A percentile compares a stretch with the other conserved stretches of the same genome.
Evolutionary conservation across 2,113 vertebrate species (phyloP).

Genomic region (Gadus macrocephalus): DNA sequence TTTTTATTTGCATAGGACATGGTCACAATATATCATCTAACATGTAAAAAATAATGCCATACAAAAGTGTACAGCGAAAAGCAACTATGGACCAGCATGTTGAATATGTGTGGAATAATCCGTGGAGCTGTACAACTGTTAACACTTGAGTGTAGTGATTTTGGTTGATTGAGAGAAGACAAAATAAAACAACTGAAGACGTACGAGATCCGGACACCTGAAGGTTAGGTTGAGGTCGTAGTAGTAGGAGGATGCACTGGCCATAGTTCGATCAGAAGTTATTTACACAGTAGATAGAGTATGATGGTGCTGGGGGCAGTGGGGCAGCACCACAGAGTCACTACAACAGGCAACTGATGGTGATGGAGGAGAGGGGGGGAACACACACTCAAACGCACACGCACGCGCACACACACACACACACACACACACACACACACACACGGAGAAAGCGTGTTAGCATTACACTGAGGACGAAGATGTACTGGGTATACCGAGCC

Average conservation of each 20-base stretch:
- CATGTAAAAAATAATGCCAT: slow-evolving; percentile 82
- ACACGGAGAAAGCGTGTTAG: slow-evolving; percentile 62
- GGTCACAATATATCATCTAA: slow-evolving; percentile 82
- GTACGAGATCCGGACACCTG: slow-evolving; percentile 54
- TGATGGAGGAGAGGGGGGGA: slow-evolving; percentile 57
- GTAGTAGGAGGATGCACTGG: slow-evolving; percentile 65
- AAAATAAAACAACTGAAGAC: slow-evolving; percentile 20
- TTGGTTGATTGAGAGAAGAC: slow-evolving; percentile 69
- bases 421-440: too few species aligned
- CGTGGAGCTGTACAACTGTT: slow-evolving; percentile 76
- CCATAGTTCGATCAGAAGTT: slow-evolving; percentile 70
- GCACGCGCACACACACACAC: too few species aligned
- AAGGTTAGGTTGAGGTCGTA: slow-evolving; percentile 72
- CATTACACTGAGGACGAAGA: slow-evolving; percentile 56
- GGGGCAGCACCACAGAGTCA: slow-evolving; percentile 66
- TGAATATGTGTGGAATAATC: slow-evolving; percentile 67
- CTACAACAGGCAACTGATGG: slow-evolving; percentile 80
- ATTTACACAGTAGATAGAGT: slow-evolving; percentile 69
- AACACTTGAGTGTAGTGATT: slow-evolving; percentile 81
- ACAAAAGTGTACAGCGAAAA: slow-evolving; percentile 77
- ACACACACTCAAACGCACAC: too few species aligned
- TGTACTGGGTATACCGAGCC: slow-evolving; percentile 32
- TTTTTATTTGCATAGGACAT: slow-evolving; percentile 84
- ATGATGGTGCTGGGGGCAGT: slow-evolving; percentile 59
- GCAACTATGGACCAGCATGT: slow-evolving; percentile 80